A percentile compares a stretch with the other conserved stretches of the same genome.
These are phyloP conservation scores for Emys orbicularis DNA, from an alignment of 2,797 vertebrate species.

Conservation along the genomic window DNA sequence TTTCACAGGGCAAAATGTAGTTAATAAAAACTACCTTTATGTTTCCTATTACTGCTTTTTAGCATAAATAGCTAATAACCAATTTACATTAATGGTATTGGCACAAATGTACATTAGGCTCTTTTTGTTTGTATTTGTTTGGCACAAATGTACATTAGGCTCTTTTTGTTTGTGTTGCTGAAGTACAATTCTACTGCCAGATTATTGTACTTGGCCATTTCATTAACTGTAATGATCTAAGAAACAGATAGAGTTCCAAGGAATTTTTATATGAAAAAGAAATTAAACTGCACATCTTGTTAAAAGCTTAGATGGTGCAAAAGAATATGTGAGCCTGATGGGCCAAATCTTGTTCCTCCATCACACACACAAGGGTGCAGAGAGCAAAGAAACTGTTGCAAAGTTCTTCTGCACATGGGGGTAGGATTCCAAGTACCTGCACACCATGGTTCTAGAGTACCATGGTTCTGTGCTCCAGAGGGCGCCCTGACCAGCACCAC, in stretches of 20 bases:
- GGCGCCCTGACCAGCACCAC: too few relatives aligned
- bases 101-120: slow-evolving; percentile 78
- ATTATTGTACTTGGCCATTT: slow-evolving; percentile 67
- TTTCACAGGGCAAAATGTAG: slow-evolving; percentile 74
- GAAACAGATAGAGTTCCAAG: slow-evolving; percentile 58
- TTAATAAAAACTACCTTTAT: slow-evolving; percentile 81
- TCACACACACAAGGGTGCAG: fast-evolving
- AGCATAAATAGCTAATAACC: slow-evolving; percentile 81
- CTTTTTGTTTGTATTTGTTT: slow-evolving; percentile 32
- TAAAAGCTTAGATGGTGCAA: slow-evolving; percentile 39
- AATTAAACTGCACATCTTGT: slow-evolving; percentile 55
- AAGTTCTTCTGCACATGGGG: neutral
- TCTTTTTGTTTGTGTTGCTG: slow-evolving; percentile 65
- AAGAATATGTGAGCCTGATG: fast-evolving
- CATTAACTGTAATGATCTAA: slow-evolving; percentile 75
- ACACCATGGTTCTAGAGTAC: neutral
- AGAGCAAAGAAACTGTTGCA: neutral
- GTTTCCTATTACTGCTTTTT: slow-evolving; percentile 76
- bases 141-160: slow-evolving; percentile 78
- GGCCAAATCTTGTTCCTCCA: neutral
- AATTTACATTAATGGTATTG: slow-evolving; percentile 79
- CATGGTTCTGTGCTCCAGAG: neutral
- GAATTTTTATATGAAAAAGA: slow-evolving; percentile 71
- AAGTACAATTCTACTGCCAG: slow-evolving; percentile 61
- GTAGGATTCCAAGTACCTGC: neutral